Evolutionary conservation across 2,113 vertebrate genomes (phyloP), one percentile per base, ranked within the genome.

Genomic region (Python bivittatus): DNA sequence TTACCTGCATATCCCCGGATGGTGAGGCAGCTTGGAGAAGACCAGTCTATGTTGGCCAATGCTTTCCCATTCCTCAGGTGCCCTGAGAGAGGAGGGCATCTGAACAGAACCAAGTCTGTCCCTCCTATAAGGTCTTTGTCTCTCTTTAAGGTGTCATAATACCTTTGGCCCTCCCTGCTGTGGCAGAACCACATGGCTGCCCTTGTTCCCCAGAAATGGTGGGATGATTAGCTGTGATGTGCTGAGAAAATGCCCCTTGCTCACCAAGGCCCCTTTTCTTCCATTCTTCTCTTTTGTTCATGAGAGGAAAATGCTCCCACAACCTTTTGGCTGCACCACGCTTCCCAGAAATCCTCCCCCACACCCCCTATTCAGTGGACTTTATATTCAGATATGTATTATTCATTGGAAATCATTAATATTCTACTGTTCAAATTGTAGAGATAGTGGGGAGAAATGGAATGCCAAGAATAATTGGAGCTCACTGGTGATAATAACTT

Each of bases 351-450:
- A 93, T 90, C 95, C 93, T 92, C 91, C 92, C 48, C 92, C 93
- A 64, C 92, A 88, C 64, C 91, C 92, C 25, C 92, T 89, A 84
- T 60, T 94, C 88, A 8, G 4, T 94, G 95, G 96, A 96, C 92
- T 93, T 88, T 38, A 79, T 91, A 95, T 95, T 94, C 68, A 33
- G 1, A 83, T 91, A 93, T 95, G 93, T 42, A 86, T 96, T 96
- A 96, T 96, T 97, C 95, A 97, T 84, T 88, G 0, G 0, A 90
- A 88, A 90, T 90, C 60, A 93, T 96, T 27, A 91, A 90, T 95
- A 93, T 94, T 94, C 94, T 42, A 88, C 4, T 53, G 64, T 92
- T 6, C 25, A 20, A 56, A 0, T 58, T 57, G 95, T 89, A 57
- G 86, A 90, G 92, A 91, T 11, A n/a, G 94, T 20, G 53, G 53